A percentile compares a stretch with the other conserved stretches of the same genome.
Evolutionary conservation across 2,797 vertebrate genomes (phyloP).

Genomic region (Syngnathus rostellatus): DNA sequence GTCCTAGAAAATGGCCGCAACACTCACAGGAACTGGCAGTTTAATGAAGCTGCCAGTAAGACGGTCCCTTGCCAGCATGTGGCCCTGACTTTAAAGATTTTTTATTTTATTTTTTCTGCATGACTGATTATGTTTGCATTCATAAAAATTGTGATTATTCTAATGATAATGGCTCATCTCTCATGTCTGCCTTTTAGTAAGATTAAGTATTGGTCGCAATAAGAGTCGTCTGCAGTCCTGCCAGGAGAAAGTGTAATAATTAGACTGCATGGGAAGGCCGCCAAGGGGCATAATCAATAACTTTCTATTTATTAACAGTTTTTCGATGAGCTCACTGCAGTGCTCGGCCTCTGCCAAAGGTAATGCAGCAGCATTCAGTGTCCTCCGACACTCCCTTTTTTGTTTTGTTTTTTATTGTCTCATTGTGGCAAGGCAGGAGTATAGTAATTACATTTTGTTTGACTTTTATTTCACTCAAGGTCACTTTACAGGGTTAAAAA

Average conservation of each 20-base stretch:
- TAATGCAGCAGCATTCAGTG: constrained; percentile 60
- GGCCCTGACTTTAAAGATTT: constrained; percentile 5
- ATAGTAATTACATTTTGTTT: too few relatives aligned
- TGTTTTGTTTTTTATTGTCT: neutral
- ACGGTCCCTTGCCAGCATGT: constrained; percentile 17
- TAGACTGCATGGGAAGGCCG: constrained; percentile 54
- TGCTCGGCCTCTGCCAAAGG: constrained; percentile 47
- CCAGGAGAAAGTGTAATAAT: constrained; percentile 55
- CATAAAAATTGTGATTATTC: neutral
- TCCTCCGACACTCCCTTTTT: constrained; percentile 24
- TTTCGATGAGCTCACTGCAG: constrained; percentile 63
- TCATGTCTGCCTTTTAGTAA: constrained; percentile 14
- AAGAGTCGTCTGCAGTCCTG: constrained; percentile 50
- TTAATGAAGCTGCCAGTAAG: constrained; percentile 48
- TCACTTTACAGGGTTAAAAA: neutral
- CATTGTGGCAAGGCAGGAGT: constrained; percentile 26
- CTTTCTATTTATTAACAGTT: constrained; percentile 71
- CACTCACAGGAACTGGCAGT: constrained; percentile 55
- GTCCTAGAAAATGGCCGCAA: constrained; percentile 64
- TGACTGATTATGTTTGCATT: neutral
- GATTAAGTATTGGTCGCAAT: constrained; percentile 39
- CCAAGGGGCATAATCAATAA: constrained; percentile 67
- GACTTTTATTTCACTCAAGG: neutral
- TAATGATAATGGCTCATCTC: constrained; percentile 9
- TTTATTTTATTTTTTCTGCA: too few relatives aligned